These are phyloP conservation scores for Teinopalpus imperialis DNA, from an alignment of 2,888 invertebrate genomes.

Conservation along the genomic window DNA sequence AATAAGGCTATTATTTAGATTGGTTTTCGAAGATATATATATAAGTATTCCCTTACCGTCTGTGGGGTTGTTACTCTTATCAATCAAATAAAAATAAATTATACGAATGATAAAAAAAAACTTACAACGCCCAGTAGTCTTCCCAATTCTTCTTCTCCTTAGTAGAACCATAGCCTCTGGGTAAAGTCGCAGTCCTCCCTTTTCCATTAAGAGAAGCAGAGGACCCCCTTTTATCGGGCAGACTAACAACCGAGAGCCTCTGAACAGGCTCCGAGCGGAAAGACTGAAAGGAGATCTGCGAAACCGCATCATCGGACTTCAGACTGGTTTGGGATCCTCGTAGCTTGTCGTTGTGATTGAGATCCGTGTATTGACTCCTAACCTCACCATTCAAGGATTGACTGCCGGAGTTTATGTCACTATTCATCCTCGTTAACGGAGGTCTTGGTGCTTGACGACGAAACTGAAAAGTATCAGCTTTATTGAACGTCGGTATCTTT, in stretches of 20 bases:
- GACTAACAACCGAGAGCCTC: conserved; percentile 56
- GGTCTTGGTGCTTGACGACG: conserved; percentile 50
- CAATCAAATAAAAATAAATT: too few relatives aligned
- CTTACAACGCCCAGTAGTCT: conserved; percentile 76
- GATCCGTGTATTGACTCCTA: conserved; percentile 48
- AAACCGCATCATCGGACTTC: conserved; percentile 59
- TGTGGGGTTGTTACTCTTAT: too few relatives aligned
- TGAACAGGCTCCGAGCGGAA: conserved; percentile 65
- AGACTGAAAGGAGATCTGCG: conserved; percentile 60
- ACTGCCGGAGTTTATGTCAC: conserved; percentile 42
- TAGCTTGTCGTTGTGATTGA: conserved; percentile 42
- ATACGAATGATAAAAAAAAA: too few relatives aligned
- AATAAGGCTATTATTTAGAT: too few relatives aligned
- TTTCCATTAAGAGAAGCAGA: conserved; percentile 55
- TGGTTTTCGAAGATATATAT: too few relatives aligned
- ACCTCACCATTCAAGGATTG: conserved; percentile 46
- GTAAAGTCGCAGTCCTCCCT: conserved; percentile 62
- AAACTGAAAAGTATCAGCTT: conserved; percentile 52
- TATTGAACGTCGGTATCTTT: conserved; percentile 51
- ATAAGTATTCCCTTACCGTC: too few relatives aligned
- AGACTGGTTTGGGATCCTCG: conserved; percentile 59
- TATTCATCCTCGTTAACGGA: conserved; percentile 41
- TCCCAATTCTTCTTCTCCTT: conserved; percentile 73
- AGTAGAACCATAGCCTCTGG: conserved; percentile 66
- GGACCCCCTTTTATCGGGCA: conserved; percentile 60